Evolutionary conservation across 2,797 vertebrate species (phyloP).

Genomic region (Fundulus diaphanus): DNA sequence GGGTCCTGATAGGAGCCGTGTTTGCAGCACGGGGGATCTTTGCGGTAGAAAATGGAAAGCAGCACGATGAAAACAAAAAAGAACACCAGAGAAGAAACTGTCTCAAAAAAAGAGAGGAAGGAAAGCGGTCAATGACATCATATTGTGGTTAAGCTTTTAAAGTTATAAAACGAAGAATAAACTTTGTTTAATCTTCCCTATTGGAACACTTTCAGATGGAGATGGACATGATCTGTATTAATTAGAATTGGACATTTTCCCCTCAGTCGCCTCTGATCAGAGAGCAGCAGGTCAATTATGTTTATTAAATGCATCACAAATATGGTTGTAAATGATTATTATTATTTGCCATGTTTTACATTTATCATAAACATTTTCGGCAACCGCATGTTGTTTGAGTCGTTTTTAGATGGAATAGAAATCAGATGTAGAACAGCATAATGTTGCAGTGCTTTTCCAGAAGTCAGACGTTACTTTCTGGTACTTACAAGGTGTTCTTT

Average conservation of each 20-base stretch:
- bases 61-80: constrained; percentile 82
- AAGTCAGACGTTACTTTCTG: neutral
- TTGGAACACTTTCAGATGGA: neutral
- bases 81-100: constrained; percentile 84
- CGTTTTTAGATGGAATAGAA: too few species aligned
- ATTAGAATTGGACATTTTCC: neutral
- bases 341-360: too few species aligned
- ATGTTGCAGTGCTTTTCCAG: neutral
- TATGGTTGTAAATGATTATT: too few species aligned
- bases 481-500: too few species aligned
- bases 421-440: too few species aligned
- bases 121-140: constrained; percentile 2
- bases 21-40: constrained; percentile 84
- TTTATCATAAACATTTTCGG: too few species aligned
- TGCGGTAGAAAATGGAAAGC: constrained; percentile 83
- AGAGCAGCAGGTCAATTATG: neutral
- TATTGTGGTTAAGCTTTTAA: neutral
- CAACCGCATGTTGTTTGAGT: too few species aligned
- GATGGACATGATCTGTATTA: neutral
- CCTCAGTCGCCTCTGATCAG: neutral
- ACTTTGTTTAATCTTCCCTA: neutral
- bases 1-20: constrained; percentile 81
- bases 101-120: constrained; percentile 31
- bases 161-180: neutral
- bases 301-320: neutral